Conservation (phyloP, 2,113 vertebrate genomes). For the Donacobius atricapilla region DNA sequence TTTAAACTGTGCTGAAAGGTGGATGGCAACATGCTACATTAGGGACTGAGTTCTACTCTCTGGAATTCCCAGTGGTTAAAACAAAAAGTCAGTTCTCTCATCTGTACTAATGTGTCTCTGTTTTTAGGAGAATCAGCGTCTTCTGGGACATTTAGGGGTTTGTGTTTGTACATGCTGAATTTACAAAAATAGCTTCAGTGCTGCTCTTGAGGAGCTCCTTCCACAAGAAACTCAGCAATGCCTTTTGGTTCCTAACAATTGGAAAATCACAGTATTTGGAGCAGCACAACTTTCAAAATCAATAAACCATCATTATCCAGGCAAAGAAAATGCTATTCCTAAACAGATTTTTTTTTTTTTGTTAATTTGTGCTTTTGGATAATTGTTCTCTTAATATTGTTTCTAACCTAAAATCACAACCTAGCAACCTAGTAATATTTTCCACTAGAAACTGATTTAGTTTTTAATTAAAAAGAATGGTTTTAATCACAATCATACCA, state of each 20-base stretch:
- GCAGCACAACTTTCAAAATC: neutral
- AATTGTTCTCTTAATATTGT: neutral
- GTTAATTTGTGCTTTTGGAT: neutral
- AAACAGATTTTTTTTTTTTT: neutral
- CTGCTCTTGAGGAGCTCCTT: neutral
- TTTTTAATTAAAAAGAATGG: slow-evolving; percentile 37
- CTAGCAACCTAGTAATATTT: neutral
- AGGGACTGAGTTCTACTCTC: slow-evolving; percentile 10
- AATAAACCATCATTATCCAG: neutral
- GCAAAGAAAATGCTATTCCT: neutral
- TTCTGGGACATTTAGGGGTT: slow-evolving; percentile 7
- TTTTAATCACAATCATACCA: neutral
- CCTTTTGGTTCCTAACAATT: neutral
- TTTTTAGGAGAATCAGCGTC: slow-evolving; percentile 32
- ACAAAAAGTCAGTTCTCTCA: slow-evolving; percentile 30
- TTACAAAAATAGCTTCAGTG: slow-evolving; percentile 15
- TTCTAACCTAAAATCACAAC: slow-evolving; percentile 22
- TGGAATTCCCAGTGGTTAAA: slow-evolving; percentile 18
- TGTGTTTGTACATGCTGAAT: neutral
- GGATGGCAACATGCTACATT: slow-evolving; percentile 10
- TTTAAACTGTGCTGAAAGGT: slow-evolving; percentile 30
- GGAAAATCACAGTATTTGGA: neutral
- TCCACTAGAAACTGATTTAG: neutral
- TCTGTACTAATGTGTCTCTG: neutral
- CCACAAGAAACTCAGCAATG: neutral